phyloP scores from a whole-genome alignment of 2,888 invertebrate species.

The Ormyrus rosae region DNA sequence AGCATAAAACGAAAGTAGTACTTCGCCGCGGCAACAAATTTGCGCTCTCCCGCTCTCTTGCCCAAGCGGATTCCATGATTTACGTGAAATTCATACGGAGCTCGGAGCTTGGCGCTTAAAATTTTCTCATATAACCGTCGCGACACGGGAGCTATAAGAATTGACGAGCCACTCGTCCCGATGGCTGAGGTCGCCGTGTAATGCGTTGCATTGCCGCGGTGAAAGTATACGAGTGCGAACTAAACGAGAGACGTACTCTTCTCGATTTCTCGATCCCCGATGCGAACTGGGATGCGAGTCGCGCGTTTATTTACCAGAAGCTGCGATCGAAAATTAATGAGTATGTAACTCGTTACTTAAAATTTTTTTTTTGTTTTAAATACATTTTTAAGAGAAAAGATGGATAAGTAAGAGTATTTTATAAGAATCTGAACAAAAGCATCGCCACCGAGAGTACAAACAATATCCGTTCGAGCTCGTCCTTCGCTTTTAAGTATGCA shows the following conservation, averaged over 20 bases:
- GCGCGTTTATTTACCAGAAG: conserved; percentile 17
- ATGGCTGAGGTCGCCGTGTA: conserved; percentile 35
- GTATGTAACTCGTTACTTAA: no score
- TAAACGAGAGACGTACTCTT: conserved; percentile 36
- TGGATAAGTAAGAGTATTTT: background rate
- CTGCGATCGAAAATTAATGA: background rate
- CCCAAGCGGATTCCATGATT: conserved; percentile 47
- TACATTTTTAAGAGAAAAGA: background rate
- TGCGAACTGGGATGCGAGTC: conserved; percentile 29
- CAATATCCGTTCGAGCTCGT: conserved; percentile 26
- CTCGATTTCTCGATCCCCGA: conserved; percentile 29
- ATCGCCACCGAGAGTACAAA: conserved; percentile 50
- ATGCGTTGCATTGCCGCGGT: background rate
- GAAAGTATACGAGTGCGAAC: conserved; percentile 36
- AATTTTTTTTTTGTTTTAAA: background rate
- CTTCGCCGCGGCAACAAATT: conserved; percentile 33
- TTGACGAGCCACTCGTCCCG: conserved; percentile 46
- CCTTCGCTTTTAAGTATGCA: conserved; percentile 48
- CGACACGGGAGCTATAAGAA: conserved; percentile 38
- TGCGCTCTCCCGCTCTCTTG: conserved; percentile 13
- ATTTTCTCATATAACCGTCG: conserved; percentile 42
- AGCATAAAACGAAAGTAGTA: conserved; percentile 32
- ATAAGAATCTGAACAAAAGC: conserved; percentile 32
- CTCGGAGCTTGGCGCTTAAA: conserved; percentile 15
- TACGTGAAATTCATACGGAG: conserved; percentile 45